Evolutionary conservation across 2,888 invertebrate species (phyloP), one percentile per base, ranked within the genome.

Genomic region (Psylliodes chrysocephalus): DNA sequence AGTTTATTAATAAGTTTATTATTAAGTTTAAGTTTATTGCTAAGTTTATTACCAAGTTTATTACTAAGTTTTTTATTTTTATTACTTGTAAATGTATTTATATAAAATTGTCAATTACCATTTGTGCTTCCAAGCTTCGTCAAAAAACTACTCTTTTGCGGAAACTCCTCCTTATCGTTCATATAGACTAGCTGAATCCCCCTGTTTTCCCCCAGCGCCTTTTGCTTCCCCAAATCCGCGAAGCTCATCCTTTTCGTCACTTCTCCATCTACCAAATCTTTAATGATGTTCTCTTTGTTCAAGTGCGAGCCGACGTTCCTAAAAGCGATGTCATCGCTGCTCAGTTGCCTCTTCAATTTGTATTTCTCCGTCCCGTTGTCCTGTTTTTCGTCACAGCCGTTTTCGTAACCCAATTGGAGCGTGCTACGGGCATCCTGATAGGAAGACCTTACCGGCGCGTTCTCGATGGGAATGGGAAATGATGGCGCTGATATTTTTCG

Each of bases 371-470:
- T 85, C 75, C 88, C 88, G 44, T 87, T 85, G 77, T 87, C 86
- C 75, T 87, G 87, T 73, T 89, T 86, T 74, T 88, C 88, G 25
- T 52, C 51, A 61, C 85, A 84, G 66, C 85, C 85, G 69, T 83
- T 86, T 68, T 87, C 89, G 61, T 90, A 90, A 76, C 90, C 88
- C 73, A 90, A 82, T 77, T 89, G 89, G 66, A 90, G 84, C 17
- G 90, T 89, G 68, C 91, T 90, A 68, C 89, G 85, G 46, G 90
- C 90, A 83, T 93, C 93, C 73, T 92, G 91, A 33, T 90, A 85
- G 40, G 91, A 89, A 8, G 93, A 91, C 54, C 93, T 87, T 1
- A 90, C 86, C 56, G 90, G 89, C 66, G 90, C 89, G 69, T 79
- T 80, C 74, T 91, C 90, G 38, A 86, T 73, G 0, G 74, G 63